These are phyloP conservation scores for Teleogryllus occipitalis DNA, from an alignment of 1,140 invertebrate genomes.

Conservation along the genomic window DNA sequence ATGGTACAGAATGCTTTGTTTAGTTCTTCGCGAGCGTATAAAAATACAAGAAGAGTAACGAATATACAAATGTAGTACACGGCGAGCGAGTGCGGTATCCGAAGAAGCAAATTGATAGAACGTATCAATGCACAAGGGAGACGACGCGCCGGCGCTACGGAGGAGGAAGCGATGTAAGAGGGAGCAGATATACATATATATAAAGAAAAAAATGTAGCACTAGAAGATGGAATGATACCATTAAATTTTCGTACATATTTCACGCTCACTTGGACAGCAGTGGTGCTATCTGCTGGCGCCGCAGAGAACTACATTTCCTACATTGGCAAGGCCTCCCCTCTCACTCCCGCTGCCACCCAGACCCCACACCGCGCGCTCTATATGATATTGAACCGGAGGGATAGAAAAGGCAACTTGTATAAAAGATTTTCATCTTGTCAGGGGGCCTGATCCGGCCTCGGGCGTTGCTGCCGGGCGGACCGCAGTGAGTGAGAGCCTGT, in stretches of 20 bases:
- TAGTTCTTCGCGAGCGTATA: not conserved
- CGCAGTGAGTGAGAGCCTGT: not conserved
- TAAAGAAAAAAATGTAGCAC: not conserved
- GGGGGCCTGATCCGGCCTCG: not conserved
- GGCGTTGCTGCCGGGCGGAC: not conserved
- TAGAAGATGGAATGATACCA: conserved; percentile 18
- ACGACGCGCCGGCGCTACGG: not conserved
- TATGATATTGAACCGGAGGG: conserved; percentile 3
- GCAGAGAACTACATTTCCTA: conserved; percentile 15
- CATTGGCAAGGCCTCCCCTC: not conserved
- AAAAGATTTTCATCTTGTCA: conserved; percentile 5
- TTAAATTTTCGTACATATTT: conserved; percentile 20
- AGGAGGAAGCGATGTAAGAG: not conserved
- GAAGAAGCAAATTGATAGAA: conserved; percentile 15
- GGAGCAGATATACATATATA: conserved; percentile 7
- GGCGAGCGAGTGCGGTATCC: not conserved
- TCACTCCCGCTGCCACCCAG: not conserved
- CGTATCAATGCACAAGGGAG: not conserved
- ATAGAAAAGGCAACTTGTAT: conserved; percentile 1
- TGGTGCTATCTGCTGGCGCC: conserved; percentile 18
- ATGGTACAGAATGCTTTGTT: not conserved
- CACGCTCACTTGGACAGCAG: conserved; percentile 17
- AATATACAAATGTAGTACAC: conserved; percentile 9
- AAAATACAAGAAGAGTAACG: not conserved
- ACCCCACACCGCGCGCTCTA: not conserved